These are phyloP conservation scores for Poeciliopsis presidionis DNA, from an alignment of 2,797 vertebrate species.

Conservation along the genomic window DNA sequence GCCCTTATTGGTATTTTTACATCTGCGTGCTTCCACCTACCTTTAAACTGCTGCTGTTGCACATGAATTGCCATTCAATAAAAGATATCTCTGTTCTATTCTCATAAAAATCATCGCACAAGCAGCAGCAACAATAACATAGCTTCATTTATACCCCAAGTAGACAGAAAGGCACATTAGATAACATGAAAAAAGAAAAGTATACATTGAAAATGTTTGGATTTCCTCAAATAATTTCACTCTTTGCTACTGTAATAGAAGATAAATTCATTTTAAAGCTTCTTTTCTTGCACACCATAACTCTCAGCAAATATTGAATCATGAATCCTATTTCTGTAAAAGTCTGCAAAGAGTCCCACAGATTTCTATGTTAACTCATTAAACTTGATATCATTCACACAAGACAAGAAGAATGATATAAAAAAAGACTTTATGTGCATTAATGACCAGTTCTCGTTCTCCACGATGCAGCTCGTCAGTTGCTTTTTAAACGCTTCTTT, in stretches of 20 bases:
- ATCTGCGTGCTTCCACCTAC: neutral
- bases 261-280: neutral
- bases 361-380: neutral
- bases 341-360: neutral
- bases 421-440: neutral
- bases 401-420: neutral
- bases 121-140: neutral
- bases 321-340: neutral
- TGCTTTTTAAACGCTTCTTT: neutral
- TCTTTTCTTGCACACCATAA: too few relatives aligned
- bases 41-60: neutral
- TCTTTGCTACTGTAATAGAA: neutral
- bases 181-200: neutral
- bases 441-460: neutral
- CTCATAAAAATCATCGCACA: neutral
- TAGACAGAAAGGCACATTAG: neutral
- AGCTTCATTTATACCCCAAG: neutral
- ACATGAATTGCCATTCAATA: neutral
- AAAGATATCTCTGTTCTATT: neutral
- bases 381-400: neutral
- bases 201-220: neutral
- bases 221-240: neutral
- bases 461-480: neutral
- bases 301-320: neutral
- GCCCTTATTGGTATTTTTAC: neutral